Percentiles rank a stretch among this genome's conserved stretches.
These are phyloP conservation scores for Eueides isabella DNA, from an alignment of 1,140 invertebrate genomes.

Conservation along the genomic window DNA sequence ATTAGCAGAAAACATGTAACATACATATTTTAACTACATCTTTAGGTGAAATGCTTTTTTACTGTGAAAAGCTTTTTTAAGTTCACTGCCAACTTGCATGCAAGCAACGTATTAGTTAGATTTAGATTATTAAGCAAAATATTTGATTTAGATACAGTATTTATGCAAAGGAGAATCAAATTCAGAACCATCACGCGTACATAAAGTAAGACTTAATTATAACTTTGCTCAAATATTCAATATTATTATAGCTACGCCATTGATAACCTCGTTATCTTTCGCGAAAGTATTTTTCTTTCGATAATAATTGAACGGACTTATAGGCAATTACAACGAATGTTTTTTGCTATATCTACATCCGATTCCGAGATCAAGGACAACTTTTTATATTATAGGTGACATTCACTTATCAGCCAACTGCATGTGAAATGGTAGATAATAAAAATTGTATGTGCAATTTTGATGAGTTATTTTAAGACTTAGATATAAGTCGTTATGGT, in stretches of 20 bases:
- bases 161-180: no score
- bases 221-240: not conserved
- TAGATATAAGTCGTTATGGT: not conserved
- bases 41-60: no score
- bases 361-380: slow-evolving; percentile 26
- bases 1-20: no score
- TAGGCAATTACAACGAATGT: not conserved
- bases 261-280: slow-evolving; percentile 8
- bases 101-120: no score
- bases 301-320: not conserved
- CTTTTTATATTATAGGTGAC: slow-evolving; percentile 26
- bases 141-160: no score
- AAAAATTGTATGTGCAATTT: not conserved
- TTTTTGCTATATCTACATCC: slow-evolving; percentile 20
- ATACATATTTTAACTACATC: no score
- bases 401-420: slow-evolving; percentile 14
- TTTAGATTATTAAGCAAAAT: no score
- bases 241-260: not conserved
- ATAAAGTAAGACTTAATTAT: not conserved
- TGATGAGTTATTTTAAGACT: not conserved
- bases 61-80: no score
- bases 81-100: no score
- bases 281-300: slow-evolving; percentile 14
- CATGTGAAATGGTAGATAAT: not conserved
- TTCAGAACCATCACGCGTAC: not conserved